Conservation (phyloP, 1,140 invertebrate genomes). For the Drosophila varians region DNA sequence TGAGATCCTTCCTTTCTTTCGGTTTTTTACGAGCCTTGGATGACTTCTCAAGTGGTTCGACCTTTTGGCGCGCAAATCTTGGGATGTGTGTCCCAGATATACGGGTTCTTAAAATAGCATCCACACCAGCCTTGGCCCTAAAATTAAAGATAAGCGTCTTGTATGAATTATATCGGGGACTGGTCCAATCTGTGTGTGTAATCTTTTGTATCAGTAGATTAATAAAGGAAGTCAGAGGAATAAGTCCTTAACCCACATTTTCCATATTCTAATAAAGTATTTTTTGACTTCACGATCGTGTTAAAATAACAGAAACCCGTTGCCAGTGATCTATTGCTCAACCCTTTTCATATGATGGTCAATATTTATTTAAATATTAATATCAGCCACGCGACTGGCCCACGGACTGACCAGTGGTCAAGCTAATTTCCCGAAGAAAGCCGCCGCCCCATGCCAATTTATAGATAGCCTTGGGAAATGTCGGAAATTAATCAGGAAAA, state of each 20-base stretch:
- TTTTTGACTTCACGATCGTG: conserved; percentile 4
- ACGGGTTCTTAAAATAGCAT: conserved; percentile 47
- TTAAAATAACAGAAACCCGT: conserved; percentile 26
- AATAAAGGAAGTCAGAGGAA: neutral
- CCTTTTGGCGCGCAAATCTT: conserved; percentile 47
- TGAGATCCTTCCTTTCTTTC: conserved; percentile 41
- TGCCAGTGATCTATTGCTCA: conserved; percentile 6
- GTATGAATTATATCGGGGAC: conserved; percentile 22
- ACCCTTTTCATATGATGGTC: conserved; percentile 52
- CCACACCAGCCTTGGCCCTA: conserved; percentile 25
- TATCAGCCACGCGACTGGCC: conserved; percentile 70
- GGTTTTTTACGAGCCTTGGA: conserved; percentile 49
- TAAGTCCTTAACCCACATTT: neutral
- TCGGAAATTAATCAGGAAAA: conserved; percentile 62
- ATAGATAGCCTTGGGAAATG: conserved; percentile 68
- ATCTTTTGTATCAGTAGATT: no score
- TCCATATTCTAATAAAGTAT: neutral
- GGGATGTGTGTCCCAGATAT: conserved; percentile 29
- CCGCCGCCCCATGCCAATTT: conserved; percentile 49
- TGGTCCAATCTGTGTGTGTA: no score
- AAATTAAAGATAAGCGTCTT: conserved; percentile 31
- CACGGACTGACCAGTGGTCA: conserved; percentile 70
- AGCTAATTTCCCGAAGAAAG: conserved; percentile 49
- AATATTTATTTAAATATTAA: conserved; percentile 77
- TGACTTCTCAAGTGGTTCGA: conserved; percentile 63